phyloP scores from a whole-genome alignment of 2,888 invertebrate species.

The Teleogryllus oceanicus region DNA sequence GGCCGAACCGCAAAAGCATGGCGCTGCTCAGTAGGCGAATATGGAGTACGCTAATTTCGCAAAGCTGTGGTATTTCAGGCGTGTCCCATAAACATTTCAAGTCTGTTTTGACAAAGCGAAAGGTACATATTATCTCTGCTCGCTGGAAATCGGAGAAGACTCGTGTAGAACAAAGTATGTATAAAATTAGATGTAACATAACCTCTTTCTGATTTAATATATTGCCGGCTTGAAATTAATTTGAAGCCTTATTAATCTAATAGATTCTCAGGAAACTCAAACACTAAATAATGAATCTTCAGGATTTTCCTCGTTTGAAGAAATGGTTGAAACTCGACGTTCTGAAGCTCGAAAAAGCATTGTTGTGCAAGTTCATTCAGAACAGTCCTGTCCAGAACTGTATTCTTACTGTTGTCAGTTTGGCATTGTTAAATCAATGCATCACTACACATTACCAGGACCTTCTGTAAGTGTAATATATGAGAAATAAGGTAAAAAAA shows the following conservation, averaged over 20 bases:
- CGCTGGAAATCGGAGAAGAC: background rate
- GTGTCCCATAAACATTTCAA: background rate
- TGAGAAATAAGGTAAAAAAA: too few species aligned
- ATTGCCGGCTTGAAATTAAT: background rate
- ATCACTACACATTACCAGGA: constrained; percentile 57
- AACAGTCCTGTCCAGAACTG: constrained; percentile 64
- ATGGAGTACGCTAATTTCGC: background rate
- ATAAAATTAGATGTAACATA: background rate
- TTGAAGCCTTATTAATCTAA: too few species aligned
- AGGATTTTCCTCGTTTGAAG: constrained; percentile 51
- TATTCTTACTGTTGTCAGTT: constrained; percentile 65
- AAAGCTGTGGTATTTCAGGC: background rate
- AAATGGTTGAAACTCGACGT: constrained; percentile 58
- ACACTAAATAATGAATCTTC: background rate
- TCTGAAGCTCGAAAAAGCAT: constrained; percentile 66
- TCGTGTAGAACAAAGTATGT: background rate
- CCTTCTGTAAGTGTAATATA: constrained; percentile 44
- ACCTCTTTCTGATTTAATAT: background rate
- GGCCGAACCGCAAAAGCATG: background rate
- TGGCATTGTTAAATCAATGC: constrained; percentile 61
- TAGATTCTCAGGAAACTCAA: too few species aligned
- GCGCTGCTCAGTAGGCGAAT: background rate
- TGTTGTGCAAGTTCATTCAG: constrained; percentile 72
- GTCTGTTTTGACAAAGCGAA: background rate
- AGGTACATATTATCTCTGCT: background rate